Evolutionary conservation across 2,888 invertebrate species (phyloP).

Genomic region (Pyralis farinalis): DNA sequence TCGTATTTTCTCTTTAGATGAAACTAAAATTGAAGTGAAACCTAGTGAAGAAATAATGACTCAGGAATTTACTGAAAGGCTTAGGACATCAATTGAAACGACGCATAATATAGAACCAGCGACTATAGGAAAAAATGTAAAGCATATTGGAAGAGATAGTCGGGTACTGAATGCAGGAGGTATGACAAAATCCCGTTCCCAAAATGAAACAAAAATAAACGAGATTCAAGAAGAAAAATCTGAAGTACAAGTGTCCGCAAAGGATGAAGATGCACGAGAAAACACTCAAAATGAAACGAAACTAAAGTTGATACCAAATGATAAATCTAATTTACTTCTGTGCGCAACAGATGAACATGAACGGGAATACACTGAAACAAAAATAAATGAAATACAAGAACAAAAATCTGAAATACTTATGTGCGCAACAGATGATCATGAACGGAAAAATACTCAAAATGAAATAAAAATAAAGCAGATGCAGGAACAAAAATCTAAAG

Average conservation of each 20-base stretch:
- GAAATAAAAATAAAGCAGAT: too few relatives aligned
- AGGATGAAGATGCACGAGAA: too few relatives aligned
- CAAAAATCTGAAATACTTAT: too few relatives aligned
- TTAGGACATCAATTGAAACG: slow-evolving; percentile 7
- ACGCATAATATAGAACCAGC: too few relatives aligned
- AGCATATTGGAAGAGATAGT: background rate
- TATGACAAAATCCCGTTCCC: background rate
- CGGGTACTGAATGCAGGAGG: background rate
- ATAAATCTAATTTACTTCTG: slow-evolving; percentile 13
- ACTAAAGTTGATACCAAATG: too few relatives aligned
- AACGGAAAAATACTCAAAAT: too few relatives aligned
- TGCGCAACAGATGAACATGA: slow-evolving; percentile 25
- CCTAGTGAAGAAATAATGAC: slow-evolving; percentile 12
- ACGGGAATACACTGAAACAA: slow-evolving; percentile 20
- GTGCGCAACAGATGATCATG: too few relatives aligned
- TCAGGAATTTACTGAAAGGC: slow-evolving; percentile 15
- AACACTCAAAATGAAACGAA: too few relatives aligned
- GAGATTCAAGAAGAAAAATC: too few relatives aligned
- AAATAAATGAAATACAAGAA: too few relatives aligned
- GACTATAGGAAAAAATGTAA: background rate
- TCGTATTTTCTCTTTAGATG: slow-evolving; percentile 37
- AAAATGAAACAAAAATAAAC: background rate
- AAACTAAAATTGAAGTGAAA: slow-evolving; percentile 39
- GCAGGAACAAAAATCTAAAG: too few relatives aligned
- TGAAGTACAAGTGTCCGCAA: too few relatives aligned